Evolutionary conservation across 2,797 vertebrate species (phyloP).

Genomic region (Argya squamiceps): DNA sequence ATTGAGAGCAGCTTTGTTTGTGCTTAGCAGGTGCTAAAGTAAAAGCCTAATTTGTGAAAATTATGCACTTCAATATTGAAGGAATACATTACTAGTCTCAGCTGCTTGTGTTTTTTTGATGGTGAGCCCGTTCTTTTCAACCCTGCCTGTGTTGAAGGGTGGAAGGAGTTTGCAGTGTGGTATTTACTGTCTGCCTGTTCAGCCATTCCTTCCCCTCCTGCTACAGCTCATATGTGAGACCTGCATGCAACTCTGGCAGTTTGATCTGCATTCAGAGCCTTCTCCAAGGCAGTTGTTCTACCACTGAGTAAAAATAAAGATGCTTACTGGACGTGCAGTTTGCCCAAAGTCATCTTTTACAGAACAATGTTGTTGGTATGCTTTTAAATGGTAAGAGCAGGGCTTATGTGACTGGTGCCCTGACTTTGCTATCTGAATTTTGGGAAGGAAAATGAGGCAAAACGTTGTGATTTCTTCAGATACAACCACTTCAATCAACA

Average conservation of each 20-base stretch:
- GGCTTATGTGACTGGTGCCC: background rate
- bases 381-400: background rate
- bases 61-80: background rate
- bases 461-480: background rate
- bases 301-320: background rate
- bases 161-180: background rate
- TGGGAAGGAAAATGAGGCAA: background rate
- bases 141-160: background rate
- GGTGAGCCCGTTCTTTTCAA: background rate
- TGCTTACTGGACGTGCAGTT: background rate
- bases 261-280: background rate
- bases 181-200: background rate
- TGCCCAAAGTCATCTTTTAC: background rate
- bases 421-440: background rate
- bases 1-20: background rate
- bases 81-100: background rate
- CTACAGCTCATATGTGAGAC: background rate
- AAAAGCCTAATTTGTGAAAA: background rate
- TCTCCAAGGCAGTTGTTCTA: constrained; percentile 6
- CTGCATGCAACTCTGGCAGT: background rate
- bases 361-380: background rate
- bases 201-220: background rate
- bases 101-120: background rate
- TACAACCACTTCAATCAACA: background rate
- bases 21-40: background rate